A percentile compares a stretch with the other conserved stretches of the same genome.
Conservation (phyloP, 2,113 vertebrate genomes). For the cat (Felis catus) region F.catus_Fca126_mat1.0 CM031417.1:43057001-43057500, state of each 20-base stretch:
- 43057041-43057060: conserved; percentile 69
- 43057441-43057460: conserved; percentile 45
- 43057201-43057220: conserved; percentile 95
- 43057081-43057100: conserved; percentile 84
- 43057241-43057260: conserved; percentile 97
- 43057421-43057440: conserved; percentile 81
- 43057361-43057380: conserved; percentile 97
- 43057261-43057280: conserved; percentile 92
- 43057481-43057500: conserved; percentile 58
- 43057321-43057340: conserved; percentile 94
- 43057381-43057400: conserved; percentile 87
- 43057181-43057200: conserved; percentile 98
- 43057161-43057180: conserved; percentile 92
- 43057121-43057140: conserved; percentile 90
- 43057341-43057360: conserved; percentile 93
- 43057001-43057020: conserved; percentile 50
- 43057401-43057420: conserved; percentile 74
- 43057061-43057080: conserved; percentile 89
- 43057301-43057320: conserved; percentile 93
- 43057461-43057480: conserved; percentile 66
- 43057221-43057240: conserved; percentile 96
- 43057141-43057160: conserved; percentile 91
- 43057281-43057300: conserved; percentile 95
- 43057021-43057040: conserved; percentile 55
- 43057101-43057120: conserved; percentile 84